Conservation (phyloP, 2,797 vertebrate species). For the Lacerta bilineata region DNA sequence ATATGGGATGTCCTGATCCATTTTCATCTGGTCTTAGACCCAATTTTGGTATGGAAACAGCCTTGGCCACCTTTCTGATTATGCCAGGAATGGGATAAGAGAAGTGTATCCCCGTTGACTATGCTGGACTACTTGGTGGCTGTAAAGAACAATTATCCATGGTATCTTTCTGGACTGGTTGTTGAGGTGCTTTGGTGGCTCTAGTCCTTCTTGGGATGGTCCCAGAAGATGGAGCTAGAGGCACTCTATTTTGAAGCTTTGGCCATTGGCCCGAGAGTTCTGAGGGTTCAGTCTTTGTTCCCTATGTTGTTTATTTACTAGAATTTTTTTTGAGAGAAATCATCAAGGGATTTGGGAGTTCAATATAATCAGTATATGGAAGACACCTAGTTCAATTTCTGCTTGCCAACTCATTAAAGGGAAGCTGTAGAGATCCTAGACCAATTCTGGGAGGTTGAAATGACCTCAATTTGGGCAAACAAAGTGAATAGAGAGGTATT, state of each 20-base stretch:
- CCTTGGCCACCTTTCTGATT: background rate
- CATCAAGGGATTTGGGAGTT: background rate
- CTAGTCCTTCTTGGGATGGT: too few relatives aligned
- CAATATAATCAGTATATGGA: background rate
- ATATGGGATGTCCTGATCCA: background rate
- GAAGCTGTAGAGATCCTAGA: background rate
- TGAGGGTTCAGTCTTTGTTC: background rate
- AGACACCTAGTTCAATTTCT: background rate
- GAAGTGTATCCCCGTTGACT: background rate
- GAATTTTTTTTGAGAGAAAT: background rate
- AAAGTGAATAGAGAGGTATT: background rate
- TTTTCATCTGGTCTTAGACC: background rate
- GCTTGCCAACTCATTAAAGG: background rate
- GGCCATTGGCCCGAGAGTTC: background rate
- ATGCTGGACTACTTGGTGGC: background rate
- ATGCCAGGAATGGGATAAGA: background rate
- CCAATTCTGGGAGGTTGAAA: background rate
- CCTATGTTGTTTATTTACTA: too few relatives aligned
- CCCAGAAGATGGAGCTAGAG: too few relatives aligned
- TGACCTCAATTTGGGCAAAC: background rate
- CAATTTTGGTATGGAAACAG: background rate
- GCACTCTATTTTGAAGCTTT: too few relatives aligned
- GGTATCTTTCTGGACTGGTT: too few relatives aligned
- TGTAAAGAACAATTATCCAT: too few relatives aligned
- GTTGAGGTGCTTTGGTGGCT: too few relatives aligned